Percentiles rank a stretch among this genome's conserved stretches.
These are phyloP conservation scores for Amiota minor DNA, from an alignment of 2,888 invertebrate genomes.

Conservation along the genomic window DNA sequence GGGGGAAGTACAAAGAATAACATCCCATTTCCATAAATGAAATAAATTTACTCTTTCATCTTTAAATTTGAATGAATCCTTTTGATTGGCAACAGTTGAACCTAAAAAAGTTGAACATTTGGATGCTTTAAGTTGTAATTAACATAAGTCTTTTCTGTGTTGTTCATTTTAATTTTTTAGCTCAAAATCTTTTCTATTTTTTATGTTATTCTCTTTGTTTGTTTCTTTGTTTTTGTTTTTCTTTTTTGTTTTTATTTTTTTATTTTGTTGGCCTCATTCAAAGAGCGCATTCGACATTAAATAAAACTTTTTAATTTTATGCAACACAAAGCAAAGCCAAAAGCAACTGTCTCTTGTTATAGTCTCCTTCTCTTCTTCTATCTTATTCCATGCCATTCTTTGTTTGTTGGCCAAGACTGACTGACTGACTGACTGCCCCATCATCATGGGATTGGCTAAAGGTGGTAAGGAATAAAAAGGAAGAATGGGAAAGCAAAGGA, in stretches of 20 bases:
- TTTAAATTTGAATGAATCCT: no score
- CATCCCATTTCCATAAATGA: no score
- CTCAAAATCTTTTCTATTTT: not conserved
- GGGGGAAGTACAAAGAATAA: no score
- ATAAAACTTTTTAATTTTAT: conserved; percentile 24
- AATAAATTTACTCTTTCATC: no score
- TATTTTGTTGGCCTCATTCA: not conserved
- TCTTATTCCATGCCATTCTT: no score
- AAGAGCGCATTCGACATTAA: not conserved
- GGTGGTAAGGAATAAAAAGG: not conserved
- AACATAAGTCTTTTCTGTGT: not conserved
- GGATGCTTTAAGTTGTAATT: not conserved
- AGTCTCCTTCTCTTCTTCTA: not conserved
- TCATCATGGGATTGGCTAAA: no score
- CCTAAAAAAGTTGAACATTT: no score
- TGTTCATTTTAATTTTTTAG: conserved; percentile 16
- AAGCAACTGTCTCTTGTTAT: not conserved
- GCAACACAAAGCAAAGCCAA: conserved; percentile 19
- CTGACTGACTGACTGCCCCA: no score
- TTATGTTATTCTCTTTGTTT: not conserved
- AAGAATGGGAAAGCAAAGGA: conserved; percentile 19
- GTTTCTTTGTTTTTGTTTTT: not conserved
- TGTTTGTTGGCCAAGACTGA: no score
- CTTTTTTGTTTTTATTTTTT: not conserved
- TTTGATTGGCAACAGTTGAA: no score